Evolutionary conservation across 1,140 invertebrate species (phyloP).

Genomic region (Drosophila eugracilis): DNA sequence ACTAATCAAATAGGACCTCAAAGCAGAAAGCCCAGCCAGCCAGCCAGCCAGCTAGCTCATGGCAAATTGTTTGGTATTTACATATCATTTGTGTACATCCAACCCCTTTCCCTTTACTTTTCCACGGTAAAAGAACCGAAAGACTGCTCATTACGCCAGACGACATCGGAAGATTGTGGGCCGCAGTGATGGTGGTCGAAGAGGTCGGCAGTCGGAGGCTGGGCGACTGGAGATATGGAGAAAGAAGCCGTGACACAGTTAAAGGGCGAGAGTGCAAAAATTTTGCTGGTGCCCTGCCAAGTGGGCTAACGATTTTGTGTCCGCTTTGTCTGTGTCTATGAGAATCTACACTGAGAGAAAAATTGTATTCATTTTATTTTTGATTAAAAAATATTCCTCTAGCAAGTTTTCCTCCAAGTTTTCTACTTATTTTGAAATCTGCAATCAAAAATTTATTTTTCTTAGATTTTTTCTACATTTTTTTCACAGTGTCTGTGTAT

Average conservation of each 20-base stretch:
- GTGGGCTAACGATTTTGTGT: slow-evolving; percentile 78
- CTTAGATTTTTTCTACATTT: neutral
- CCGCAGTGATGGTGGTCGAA: no score
- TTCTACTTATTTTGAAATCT: no score
- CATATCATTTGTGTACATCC: slow-evolving; percentile 69
- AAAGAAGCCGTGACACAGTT: slow-evolving; percentile 67
- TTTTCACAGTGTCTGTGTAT: slow-evolving; percentile 7
- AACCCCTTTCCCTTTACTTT: slow-evolving; percentile 26
- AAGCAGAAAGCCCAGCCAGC: slow-evolving; percentile 10
- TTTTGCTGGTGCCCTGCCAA: slow-evolving; percentile 75
- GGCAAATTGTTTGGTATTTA: slow-evolving; percentile 78
- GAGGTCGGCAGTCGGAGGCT: slow-evolving; percentile 2
- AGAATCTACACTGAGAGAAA: slow-evolving; percentile 13
- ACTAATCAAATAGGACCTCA: slow-evolving; percentile 65
- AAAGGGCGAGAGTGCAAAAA: slow-evolving; percentile 34
- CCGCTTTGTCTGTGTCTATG: slow-evolving; percentile 45
- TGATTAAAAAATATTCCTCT: no score
- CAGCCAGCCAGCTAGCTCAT: slow-evolving; percentile 29
- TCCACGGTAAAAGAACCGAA: neutral
- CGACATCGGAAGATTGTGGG: slow-evolving; percentile 29
- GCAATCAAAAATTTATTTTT: neutral
- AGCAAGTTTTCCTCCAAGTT: no score
- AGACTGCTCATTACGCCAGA: slow-evolving; percentile 46
- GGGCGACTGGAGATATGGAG: slow-evolving; percentile 11
- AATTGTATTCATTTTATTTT: neutral